Conservation (phyloP, 2,888 invertebrate genomes). For the Aleiodes testaceus region DNA sequence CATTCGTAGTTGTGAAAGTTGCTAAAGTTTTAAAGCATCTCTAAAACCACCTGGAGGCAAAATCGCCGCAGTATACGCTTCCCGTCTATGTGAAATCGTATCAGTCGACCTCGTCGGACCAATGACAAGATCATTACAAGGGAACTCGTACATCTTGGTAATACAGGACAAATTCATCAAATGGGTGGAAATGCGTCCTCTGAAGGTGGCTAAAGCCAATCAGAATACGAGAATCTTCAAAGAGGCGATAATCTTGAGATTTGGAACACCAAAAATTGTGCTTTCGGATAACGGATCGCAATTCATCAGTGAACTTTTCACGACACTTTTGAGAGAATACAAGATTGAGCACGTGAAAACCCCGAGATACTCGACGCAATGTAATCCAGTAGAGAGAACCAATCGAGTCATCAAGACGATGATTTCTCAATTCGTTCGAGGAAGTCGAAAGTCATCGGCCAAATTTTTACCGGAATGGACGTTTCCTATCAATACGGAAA, state of each 20-base stretch:
- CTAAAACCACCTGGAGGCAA: constrained; percentile 39
- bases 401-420: constrained; percentile 43
- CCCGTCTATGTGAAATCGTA: constrained; percentile 43
- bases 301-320: constrained; percentile 34
- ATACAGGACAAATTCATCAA: constrained; percentile 51
- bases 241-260: constrained; percentile 19
- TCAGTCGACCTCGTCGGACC: constrained; percentile 53
- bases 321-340: constrained; percentile 1
- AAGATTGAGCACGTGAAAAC: constrained; percentile 30
- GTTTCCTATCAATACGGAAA: constrained; percentile 55
- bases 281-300: constrained; percentile 49
- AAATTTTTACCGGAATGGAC: constrained; percentile 52
- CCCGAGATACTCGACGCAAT: constrained; percentile 45
- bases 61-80: constrained; percentile 36
- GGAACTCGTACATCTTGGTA: constrained; percentile 45
- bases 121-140: constrained; percentile 41
- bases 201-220: constrained; percentile 39
- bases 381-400: constrained; percentile 44
- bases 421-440: constrained; percentile 34
- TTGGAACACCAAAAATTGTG: constrained; percentile 24
- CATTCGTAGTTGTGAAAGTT: constrained; percentile 32
- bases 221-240: constrained; percentile 21
- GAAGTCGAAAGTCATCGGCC: constrained; percentile 52
- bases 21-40: constrained; percentile 19
- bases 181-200: constrained; percentile 45